Evolutionary conservation across 1,140 invertebrate genomes (phyloP).

Genomic region (Macrosteles quadrilineatus): DNA sequence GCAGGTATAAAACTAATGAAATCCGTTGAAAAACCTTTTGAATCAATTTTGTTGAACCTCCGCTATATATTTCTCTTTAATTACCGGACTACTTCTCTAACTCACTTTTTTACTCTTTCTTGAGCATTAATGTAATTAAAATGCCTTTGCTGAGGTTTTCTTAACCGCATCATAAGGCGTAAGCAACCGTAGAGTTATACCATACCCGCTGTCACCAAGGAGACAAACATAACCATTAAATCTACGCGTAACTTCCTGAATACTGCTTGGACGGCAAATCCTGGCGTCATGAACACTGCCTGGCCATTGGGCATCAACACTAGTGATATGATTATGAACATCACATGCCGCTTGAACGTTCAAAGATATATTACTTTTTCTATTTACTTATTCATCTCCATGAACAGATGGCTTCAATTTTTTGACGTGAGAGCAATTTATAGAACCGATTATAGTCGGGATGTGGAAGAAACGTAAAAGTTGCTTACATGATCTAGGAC

Average conservation of each 20-base stretch:
- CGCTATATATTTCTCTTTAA: too few species aligned
- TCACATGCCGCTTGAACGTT: conserved; percentile 37
- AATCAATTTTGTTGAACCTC: too few species aligned
- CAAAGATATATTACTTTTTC: conserved; percentile 20
- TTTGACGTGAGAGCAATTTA: background rate
- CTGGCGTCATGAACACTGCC: background rate
- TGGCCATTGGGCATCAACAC: conserved; percentile 8
- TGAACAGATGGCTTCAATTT: background rate
- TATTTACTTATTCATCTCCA: conserved; percentile 18
- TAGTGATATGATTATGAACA: conserved; percentile 20
- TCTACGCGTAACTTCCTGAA: background rate
- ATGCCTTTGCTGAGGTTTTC: background rate
- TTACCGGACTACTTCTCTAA: too few species aligned
- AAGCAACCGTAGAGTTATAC: conserved; percentile 6
- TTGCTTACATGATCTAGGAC: too few species aligned
- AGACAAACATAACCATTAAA: background rate
- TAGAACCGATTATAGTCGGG: background rate
- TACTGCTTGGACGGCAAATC: conserved; percentile 6
- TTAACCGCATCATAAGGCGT: background rate
- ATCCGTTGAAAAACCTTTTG: too few species aligned
- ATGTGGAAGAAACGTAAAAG: too few species aligned
- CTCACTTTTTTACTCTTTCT: background rate
- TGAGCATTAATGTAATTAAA: background rate
- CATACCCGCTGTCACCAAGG: conserved; percentile 13
- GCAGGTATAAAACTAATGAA: too few species aligned